Evolutionary conservation across 2,113 vertebrate species (phyloP), one percentile per base, ranked within the genome.

Genomic region (Gobio gobio): DNA sequence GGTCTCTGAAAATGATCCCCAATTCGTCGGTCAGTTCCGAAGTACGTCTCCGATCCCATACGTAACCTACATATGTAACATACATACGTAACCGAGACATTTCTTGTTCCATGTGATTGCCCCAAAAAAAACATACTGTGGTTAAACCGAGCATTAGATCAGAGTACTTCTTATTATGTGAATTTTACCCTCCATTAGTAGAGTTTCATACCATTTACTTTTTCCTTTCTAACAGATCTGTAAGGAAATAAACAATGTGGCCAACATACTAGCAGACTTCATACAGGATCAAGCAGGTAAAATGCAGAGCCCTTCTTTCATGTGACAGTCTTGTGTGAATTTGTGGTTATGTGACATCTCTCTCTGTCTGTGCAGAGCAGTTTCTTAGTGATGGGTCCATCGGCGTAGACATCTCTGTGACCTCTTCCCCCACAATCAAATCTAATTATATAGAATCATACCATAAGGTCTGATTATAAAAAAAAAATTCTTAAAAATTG

Each of bases 401-500:
- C 82, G 75, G 87, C 0, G 54, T 97, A 0, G 94, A 97, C 13
- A 91, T 97, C 1, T 92, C 94, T n/a, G 72, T 96, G 0, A 92
- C 94, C 0, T 85, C 95, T 4, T 33, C 85, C 12, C 95, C 96
- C 0, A 88, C 93, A 40, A 94, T 97, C 85, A 95, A 92, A 64
- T 88, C 92, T 2, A 94, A 93, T 87, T 96, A 97, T 86, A 85
- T 98, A 0, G 96, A 98, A 86, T 96, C 97, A 0, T 93, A 96
- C 51, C 97, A 98, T 91, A 97, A 96, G 96, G 96, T 97, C 13
- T 63, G 77, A 47, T 45, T 29, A 24, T 43, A 22, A 13, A 43
- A 36, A 61, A 14, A 5, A 45, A 9, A n/a, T 43, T 45, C 24
- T 43, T 24, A 10, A n/a, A 77, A 22, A 59, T 18, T 43, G 20